A percentile compares a stretch with the other conserved stretches of the same genome.
Evolutionary conservation across 2,888 invertebrate genomes (phyloP).

Genomic region (Leucophora obtusa): DNA sequence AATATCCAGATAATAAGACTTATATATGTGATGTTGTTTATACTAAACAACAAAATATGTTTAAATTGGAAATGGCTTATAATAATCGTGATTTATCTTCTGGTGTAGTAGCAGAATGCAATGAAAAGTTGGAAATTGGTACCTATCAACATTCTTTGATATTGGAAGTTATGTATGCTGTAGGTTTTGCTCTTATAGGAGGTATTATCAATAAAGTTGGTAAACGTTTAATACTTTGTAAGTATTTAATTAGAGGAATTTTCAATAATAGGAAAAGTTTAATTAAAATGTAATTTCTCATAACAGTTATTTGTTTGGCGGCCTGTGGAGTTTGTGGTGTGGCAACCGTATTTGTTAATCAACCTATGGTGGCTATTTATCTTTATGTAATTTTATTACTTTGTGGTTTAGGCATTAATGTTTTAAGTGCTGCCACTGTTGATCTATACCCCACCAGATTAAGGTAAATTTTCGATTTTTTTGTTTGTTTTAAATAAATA

Average conservation of each 20-base stretch:
- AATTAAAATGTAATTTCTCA: not conserved
- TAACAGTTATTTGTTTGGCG: constrained; percentile 68
- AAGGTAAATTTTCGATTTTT: constrained; percentile 67
- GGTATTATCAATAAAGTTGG: constrained; percentile 71
- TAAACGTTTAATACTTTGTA: constrained; percentile 71
- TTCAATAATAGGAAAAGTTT: not conserved
- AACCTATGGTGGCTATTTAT: constrained; percentile 70
- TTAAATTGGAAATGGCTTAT: constrained; percentile 36
- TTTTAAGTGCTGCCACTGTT: constrained; percentile 74
- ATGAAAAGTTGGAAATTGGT: constrained; percentile 71
- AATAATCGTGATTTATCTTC: constrained; percentile 5
- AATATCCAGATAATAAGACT: constrained; percentile 69
- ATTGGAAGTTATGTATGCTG: constrained; percentile 71
- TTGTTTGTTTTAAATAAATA: not conserved
- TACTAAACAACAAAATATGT: constrained; percentile 64
- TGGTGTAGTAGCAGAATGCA: constrained; percentile 62
- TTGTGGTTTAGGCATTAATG: constrained; percentile 72
- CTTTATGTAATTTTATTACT: constrained; percentile 70
- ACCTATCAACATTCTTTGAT: constrained; percentile 72
- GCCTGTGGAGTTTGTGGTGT: constrained; percentile 70
- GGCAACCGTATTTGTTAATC: constrained; percentile 66
- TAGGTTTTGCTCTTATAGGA: constrained; percentile 72
- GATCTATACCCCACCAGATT: constrained; percentile 75
- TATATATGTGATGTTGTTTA: constrained; percentile 73
- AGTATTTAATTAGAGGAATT: constrained; percentile 47